Evolutionary conservation across 2,113 vertebrate genomes (phyloP), one percentile per base, ranked within the genome.

Genomic region (Aegotheles bennettii): DNA sequence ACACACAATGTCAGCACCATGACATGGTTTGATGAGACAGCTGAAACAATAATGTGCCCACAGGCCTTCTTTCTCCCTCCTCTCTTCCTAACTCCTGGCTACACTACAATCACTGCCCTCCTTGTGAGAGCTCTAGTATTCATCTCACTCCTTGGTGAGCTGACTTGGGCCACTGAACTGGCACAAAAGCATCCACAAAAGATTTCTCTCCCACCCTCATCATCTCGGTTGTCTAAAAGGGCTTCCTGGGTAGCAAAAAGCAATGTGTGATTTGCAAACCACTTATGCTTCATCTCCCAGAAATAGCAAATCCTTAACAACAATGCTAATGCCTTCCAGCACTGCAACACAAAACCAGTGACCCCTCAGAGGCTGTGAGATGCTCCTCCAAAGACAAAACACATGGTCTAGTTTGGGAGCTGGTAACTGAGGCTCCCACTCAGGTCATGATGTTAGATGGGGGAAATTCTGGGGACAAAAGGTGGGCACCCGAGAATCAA

Each of bases 201-300:
- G 50, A 29, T 29, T 33, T 29, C 3, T 13, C 4, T 38, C 74
- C 35, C 0, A 1, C 10, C 7, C 9, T 5, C 60, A 57, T 15
- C 54, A 23, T 6, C 40, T 60, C 10, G 29, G 7, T 35, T 42
- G 61, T n/a, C 40, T 63, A 42, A 23, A 76, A 48, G 43, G 69
- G 18, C 65, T 75, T 47, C 56, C n/a, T 36, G 33, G 40, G 40
- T 5, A 5, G 31, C 36, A 48, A 78, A 83, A 64, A 10, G 0
- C 23, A 86, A 23, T 0, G 2, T 9, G 43, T 33, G 26, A 20
- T 35, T 26, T 69, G 36, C 29, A 54, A 68, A 43, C 31, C 33
- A 51, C 36, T 18, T 18, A 25, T 0, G 7, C 42, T 25, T 35
- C 40, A 11, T 8, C 19, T 81, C 29, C 51, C 33, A 42, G 57